Conservation (phyloP, 2,113 vertebrate genomes). For the Muntiacus reevesi region DNA sequence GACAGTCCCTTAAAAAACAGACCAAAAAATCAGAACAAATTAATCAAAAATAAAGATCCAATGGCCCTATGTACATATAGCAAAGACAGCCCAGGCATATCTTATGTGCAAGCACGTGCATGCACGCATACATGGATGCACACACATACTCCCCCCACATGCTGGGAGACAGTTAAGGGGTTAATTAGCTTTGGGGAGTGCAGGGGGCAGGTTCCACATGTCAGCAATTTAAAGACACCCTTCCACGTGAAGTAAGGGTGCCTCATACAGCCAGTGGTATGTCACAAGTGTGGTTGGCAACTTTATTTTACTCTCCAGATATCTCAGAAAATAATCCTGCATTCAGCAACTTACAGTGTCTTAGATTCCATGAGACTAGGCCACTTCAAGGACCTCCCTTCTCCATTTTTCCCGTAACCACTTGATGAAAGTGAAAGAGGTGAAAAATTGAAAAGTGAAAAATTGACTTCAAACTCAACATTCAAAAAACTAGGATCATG, state of each 20-base stretch:
- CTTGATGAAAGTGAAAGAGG: neutral
- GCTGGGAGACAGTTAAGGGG: constrained; percentile 59
- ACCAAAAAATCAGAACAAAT: constrained; percentile 61
- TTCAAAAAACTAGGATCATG: neutral
- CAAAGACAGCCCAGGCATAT: constrained; percentile 49
- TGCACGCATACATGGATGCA: fast-evolving
- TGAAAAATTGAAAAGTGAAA: neutral
- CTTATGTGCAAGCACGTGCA: neutral
- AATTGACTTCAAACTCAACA: neutral
- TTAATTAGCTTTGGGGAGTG: constrained; percentile 70
- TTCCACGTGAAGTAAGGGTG: neutral
- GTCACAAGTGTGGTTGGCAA: constrained; percentile 15
- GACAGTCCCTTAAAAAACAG: constrained; percentile 68
- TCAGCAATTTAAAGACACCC: neutral
- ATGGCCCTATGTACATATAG: constrained; percentile 52
- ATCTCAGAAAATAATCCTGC: constrained; percentile 25
- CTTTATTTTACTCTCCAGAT: neutral
- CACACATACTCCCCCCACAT: neutral
- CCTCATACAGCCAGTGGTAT: neutral
- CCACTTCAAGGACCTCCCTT: neutral
- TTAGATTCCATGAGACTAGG: neutral
- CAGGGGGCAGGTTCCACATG: neutral
- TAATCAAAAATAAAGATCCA: constrained; percentile 73
- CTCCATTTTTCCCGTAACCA: neutral
- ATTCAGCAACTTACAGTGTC: neutral